Evolutionary conservation across 1,140 invertebrate species (phyloP), one percentile per base, ranked within the genome.

Genomic region (Vollenhovia emeryi): DNA sequence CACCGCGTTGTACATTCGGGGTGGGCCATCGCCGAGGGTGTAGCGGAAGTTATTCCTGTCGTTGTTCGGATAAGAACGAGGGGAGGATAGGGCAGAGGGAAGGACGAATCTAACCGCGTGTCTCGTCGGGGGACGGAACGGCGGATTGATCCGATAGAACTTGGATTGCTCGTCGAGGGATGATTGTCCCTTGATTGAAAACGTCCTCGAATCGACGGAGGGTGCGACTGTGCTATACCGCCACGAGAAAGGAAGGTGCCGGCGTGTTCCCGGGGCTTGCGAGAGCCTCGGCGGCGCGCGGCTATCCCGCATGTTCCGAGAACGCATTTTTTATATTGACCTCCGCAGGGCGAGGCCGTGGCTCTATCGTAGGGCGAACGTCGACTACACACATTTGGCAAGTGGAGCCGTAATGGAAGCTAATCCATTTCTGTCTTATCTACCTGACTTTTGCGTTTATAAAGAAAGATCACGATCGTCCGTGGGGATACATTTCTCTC

Each of bases 111-210:
- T 80, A 68, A 76, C 75, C 73, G 55, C 62, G 78, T 86, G 80
- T 86, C 50, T 80, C 88, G 80, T 74, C 76, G 48, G 27, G 50
- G 50, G 69, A 86, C 66, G 84, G 83, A 66, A 87, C 87, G 86
- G 55, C 64, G 59, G 78, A 69, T 88, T 91, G 90, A 92, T 92
- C 87, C 87, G 89, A 91, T 91, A 91, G 89, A 92, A 92, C 86
- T 87, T 92, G 89, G 89, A 85, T 89, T 83, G 88, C 90, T 90
- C 87, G 90, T 90, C 91, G 89, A 89, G 91, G 91, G 91, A 92
- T 93, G 92, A 93, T 92, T 93, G 91, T 92, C 91, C 91, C 91
- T 92, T 93, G 91, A 93, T 93, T 92, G 92, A 89, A 92, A 92
- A 89, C 83, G 85, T 90, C 84, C 88, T 85, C 89, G 87, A 90